A percentile compares a stretch with the other conserved stretches of the same genome.
Evolutionary conservation across 2,888 invertebrate genomes (phyloP).

Genomic region (Caenorhabditis afra): DNA sequence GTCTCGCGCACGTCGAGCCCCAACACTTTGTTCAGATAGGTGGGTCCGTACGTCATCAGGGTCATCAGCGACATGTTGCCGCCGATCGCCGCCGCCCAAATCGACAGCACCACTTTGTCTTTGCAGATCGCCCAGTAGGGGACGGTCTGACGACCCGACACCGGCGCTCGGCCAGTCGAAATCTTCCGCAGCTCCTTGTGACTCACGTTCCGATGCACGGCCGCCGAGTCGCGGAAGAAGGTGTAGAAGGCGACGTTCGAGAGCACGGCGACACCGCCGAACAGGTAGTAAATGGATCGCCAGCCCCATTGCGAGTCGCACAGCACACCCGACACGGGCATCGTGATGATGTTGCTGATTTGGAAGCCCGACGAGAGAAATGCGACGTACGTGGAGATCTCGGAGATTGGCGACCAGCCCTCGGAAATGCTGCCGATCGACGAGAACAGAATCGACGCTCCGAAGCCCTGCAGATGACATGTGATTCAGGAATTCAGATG

Average conservation of each 20-base stretch:
- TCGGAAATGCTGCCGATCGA: conserved; percentile 53
- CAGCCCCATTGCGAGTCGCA: conserved; percentile 56
- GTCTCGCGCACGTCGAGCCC: conserved; percentile 64
- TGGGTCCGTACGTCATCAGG: conserved; percentile 54
- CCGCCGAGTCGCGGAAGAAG: conserved; percentile 45
- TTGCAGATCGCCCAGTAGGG: conserved; percentile 60
- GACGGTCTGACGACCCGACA: conserved; percentile 34
- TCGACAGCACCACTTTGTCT: conserved; percentile 49
- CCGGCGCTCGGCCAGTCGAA: conserved; percentile 22
- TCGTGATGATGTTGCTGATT: conserved; percentile 52
- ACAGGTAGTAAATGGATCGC: conserved; percentile 52
- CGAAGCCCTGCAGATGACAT: conserved; percentile 26
- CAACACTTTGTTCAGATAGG: conserved; percentile 61
- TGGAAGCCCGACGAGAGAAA: conserved; percentile 40
- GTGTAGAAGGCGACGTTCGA: conserved; percentile 40
- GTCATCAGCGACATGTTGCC: conserved; percentile 51
- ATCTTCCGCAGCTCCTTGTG: conserved; percentile 42
- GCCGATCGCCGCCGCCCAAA: conserved; percentile 46
- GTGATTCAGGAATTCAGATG: not conserved
- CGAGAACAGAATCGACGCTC: conserved; percentile 47
- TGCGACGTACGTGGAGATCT: conserved; percentile 49
- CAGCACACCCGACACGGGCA: conserved; percentile 57
- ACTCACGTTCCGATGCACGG: conserved; percentile 58
- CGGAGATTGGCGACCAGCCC: conserved; percentile 50
- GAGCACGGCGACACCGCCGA: conserved; percentile 33